Evolutionary conservation across 2,888 invertebrate genomes (phyloP), one percentile per base, ranked within the genome.

Genomic region (Drosophila quinaria): DNA sequence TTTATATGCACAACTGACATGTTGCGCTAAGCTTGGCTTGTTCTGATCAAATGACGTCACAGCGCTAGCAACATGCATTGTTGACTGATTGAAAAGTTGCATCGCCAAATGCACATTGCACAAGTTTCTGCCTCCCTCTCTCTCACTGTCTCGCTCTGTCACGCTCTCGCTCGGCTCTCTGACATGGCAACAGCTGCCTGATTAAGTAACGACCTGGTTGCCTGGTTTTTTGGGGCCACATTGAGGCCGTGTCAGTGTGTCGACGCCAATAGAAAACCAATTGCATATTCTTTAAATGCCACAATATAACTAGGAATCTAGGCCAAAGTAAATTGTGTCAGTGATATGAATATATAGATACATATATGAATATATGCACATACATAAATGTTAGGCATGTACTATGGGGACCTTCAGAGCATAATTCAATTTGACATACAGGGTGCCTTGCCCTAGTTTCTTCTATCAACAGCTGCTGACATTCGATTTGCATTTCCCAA

Each of bases 181-280:
- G 78, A 67, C 74, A 59, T 77, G 66, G 77, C 76, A 77, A 77
- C 76, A 77, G 79, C 77, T 78, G 75, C 77, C 68, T 76, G 83
- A 71, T 87, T 83, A 71, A 84, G 84, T 81, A 87, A 85, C 84
- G 87, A 85, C 84, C 84, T 85, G 80, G 85, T 85, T 74, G 59
- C 52, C 62, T 76, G 62, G 19, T 72, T 80, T 73, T 81, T 87
- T 72, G 66, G 80, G 80, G 83, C 69, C 76, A 62, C 63, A 60
- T 60, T 60, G 81, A 70, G 85, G 82, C 85, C 85, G 80, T 87
- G 87, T 85, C 76, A 87, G 78, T 85, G 72, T 81, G 87, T 85
- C 84, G 74, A 58, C 73, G 59, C 67, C 68, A 49, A 63, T 33
- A 59, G 44, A 56, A 42, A 41, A 47, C 37, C 47, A 44, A 60